Percentiles rank a stretch among this genome's conserved stretches.
phyloP scores from a whole-genome alignment of 2,888 invertebrate species.

The Aleiodes alternator region DNA sequence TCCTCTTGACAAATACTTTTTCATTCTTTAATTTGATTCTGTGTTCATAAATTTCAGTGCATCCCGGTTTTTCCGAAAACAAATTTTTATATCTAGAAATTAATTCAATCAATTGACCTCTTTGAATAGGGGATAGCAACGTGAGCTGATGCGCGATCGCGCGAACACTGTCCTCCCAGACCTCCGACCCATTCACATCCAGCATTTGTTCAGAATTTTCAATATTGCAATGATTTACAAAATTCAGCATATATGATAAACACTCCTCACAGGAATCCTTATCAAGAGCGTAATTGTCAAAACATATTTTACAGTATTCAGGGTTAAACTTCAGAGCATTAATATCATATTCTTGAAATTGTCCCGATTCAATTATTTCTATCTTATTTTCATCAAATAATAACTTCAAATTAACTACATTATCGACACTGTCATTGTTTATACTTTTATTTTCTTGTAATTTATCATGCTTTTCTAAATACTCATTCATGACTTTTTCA shows the following conservation, averaged over 20 bases:
- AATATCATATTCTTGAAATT: not conserved
- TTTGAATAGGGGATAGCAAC: not conserved
- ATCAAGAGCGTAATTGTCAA: not conserved
- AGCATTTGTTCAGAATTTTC: not conserved
- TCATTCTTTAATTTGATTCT: constrained; percentile 55
- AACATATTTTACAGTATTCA: constrained; percentile 2
- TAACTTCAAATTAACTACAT: not conserved
- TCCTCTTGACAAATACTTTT: constrained; percentile 55
- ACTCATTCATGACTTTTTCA: not conserved
- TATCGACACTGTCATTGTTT: not conserved
- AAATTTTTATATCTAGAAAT: constrained; percentile 8
- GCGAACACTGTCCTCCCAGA: constrained; percentile 3
- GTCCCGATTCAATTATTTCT: not conserved
- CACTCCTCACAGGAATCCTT: not conserved
- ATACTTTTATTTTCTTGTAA: not conserved
- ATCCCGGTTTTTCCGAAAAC: constrained; percentile 36
- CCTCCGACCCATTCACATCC: not conserved
- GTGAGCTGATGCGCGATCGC: constrained; percentile 15
- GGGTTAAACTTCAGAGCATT: not conserved
- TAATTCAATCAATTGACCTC: constrained; percentile 16
- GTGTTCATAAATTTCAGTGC: constrained; percentile 58
- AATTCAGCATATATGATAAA: constrained; percentile 9
- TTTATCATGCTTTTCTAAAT: not conserved
- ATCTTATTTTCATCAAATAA: not conserved
- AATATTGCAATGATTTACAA: not conserved